A percentile compares a stretch with the other conserved stretches of the same genome.
Evolutionary conservation across 1,140 invertebrate species (phyloP).

Genomic region (Phymorhynchus buccinoides): DNA sequence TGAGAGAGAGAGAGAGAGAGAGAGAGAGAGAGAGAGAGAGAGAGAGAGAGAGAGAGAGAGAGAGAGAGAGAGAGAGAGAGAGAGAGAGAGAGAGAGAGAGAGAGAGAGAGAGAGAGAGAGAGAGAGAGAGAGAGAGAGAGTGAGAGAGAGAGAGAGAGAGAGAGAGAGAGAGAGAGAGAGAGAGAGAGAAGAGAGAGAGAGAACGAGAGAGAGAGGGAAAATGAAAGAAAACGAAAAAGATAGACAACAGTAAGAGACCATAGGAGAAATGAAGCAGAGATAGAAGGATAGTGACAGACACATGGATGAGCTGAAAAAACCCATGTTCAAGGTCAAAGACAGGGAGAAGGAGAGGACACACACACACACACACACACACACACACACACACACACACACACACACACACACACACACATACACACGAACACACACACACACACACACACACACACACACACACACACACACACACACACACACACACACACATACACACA

Average conservation of each 20-base stretch:
- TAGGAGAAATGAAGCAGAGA: neutral
- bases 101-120: neutral
- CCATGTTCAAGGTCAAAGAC: neutral
- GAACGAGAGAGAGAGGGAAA: too few relatives aligned
- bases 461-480: slow-evolving; percentile 42
- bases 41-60: too few relatives aligned
- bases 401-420: neutral
- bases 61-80: neutral
- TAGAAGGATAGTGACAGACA: slow-evolving; percentile 22
- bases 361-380: slow-evolving; percentile 15
- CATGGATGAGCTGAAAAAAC: slow-evolving; percentile 7
- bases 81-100: neutral
- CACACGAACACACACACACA: slow-evolving; percentile 13
- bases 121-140: neutral
- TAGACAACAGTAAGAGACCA: neutral
- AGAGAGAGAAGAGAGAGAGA: neutral
- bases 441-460: slow-evolving; percentile 37
- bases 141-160: neutral
- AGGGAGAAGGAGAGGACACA: neutral
- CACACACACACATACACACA: slow-evolving; percentile 44
- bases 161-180: neutral
- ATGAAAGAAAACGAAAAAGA: neutral
- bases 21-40: too few relatives aligned
- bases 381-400: slow-evolving; percentile 9
- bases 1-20: too few relatives aligned